Evolutionary conservation across 2,113 vertebrate genomes (phyloP).

Genomic region (Odocoileus hemionus): DNA sequence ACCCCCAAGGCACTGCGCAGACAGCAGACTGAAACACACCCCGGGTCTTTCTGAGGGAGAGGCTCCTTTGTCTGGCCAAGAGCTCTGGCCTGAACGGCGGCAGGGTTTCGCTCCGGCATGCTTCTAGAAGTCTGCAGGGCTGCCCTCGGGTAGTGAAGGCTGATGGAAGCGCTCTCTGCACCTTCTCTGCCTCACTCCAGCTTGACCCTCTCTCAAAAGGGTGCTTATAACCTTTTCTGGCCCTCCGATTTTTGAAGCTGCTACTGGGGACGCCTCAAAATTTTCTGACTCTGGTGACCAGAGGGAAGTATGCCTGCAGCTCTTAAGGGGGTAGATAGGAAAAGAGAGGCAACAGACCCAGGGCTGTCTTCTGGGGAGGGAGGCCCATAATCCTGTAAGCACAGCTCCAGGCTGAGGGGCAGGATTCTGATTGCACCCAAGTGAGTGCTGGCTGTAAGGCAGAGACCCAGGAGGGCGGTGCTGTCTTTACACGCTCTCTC

Average conservation of each 20-base stretch:
- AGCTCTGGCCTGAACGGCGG: background rate
- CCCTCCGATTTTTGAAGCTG: background rate
- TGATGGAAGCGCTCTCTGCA: background rate
- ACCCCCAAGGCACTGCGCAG: too few species aligned
- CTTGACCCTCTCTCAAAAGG: background rate
- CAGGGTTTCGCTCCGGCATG: background rate
- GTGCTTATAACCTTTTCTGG: background rate
- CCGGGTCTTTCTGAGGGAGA: background rate
- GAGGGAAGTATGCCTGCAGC: too few species aligned
- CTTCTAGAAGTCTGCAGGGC: background rate
- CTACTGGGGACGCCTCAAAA: too few species aligned
- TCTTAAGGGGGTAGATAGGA: background rate
- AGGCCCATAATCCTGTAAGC: background rate
- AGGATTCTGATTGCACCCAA: background rate
- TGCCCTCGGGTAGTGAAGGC: background rate
- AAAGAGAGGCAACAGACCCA: background rate
- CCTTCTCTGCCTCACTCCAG: background rate
- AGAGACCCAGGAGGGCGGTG: background rate
- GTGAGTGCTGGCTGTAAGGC: background rate
- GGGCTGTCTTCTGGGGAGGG: background rate
- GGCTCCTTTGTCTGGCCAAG: background rate
- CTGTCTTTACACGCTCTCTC: background rate
- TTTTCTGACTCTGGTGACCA: background rate
- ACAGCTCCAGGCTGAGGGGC: background rate
- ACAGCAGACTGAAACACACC: background rate